Evolutionary conservation across 2,888 invertebrate genomes (phyloP).

Genomic region (Geotrupes spiniger): DNA sequence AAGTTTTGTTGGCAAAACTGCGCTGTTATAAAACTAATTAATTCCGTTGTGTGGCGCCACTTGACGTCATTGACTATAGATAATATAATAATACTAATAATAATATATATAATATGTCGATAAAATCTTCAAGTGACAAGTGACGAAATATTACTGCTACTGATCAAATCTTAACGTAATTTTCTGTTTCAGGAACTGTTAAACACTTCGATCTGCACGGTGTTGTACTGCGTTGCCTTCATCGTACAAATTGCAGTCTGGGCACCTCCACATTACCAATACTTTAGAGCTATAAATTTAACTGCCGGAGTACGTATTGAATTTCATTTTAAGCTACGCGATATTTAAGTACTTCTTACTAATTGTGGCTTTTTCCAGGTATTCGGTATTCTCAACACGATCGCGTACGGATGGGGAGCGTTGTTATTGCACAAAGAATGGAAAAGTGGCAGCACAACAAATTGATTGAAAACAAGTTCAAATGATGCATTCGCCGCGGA

Average conservation of each 20-base stretch:
- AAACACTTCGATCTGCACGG: slow-evolving; percentile 66
- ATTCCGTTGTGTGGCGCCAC: no score
- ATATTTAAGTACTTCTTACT: no score
- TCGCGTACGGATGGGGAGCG: slow-evolving; percentile 74
- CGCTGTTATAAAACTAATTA: no score
- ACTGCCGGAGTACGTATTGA: slow-evolving; percentile 70
- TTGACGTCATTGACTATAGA: no score
- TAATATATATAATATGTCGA: no score
- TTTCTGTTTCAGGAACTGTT: slow-evolving; percentile 70
- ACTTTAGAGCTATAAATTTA: slow-evolving; percentile 58
- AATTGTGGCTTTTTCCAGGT: slow-evolving; percentile 64
- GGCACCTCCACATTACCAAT: slow-evolving; percentile 48
- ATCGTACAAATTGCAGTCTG: slow-evolving; percentile 72
- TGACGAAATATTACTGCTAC: background rate
- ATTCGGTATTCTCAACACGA: slow-evolving; percentile 78
- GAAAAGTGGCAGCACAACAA: slow-evolving; percentile 54
- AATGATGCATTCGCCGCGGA: no score
- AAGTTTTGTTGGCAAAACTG: no score
- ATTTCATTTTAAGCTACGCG: slow-evolving; percentile 16
- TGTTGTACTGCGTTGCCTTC: slow-evolving; percentile 76
- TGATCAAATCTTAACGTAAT: slow-evolving; percentile 6
- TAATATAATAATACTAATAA: no score
- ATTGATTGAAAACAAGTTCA: slow-evolving; percentile 29
- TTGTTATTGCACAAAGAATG: slow-evolving; percentile 74
- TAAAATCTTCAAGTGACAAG: no score